Conservation (phyloP, 2,888 invertebrate species). For the Sialis lutaria region DNA sequence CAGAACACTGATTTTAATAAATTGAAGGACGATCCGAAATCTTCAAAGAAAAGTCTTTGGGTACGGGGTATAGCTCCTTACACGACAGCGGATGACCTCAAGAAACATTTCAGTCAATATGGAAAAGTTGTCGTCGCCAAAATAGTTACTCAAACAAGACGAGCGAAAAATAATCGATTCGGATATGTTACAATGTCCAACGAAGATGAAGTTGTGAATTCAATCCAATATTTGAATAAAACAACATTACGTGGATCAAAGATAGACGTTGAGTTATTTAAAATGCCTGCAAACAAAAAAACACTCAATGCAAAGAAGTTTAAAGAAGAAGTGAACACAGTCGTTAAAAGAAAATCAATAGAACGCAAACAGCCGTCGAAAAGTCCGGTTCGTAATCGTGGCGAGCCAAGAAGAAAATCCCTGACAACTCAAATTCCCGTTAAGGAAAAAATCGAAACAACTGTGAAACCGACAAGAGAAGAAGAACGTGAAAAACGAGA, state of each 20-base stretch:
- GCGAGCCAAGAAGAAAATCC: neutral
- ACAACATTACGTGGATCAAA: neutral
- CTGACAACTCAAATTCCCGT: neutral
- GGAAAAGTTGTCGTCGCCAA: slow-evolving; percentile 4
- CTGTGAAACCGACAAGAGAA: neutral
- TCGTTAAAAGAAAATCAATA: neutral
- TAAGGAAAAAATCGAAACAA: neutral
- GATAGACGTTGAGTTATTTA: no score
- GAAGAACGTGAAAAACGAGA: neutral
- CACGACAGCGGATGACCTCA: slow-evolving; percentile 1
- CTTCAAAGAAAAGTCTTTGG: slow-evolving; percentile 1
- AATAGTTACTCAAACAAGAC: neutral
- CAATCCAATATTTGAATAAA: slow-evolving; percentile 1
- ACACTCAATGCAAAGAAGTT: neutral
- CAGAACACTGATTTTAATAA: neutral
- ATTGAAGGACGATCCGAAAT: neutral
- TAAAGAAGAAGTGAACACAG: neutral
- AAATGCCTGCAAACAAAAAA: no score
- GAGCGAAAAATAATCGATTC: neutral
- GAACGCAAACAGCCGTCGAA: neutral
- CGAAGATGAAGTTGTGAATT: slow-evolving; percentile 1
- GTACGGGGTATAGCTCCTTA: slow-evolving; percentile 1
- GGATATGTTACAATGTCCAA: slow-evolving; percentile 4
- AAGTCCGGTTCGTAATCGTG: neutral
- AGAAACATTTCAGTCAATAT: neutral